phyloP scores from a whole-genome alignment of 2,888 invertebrate genomes.

The Autographa pulchrina region DNA sequence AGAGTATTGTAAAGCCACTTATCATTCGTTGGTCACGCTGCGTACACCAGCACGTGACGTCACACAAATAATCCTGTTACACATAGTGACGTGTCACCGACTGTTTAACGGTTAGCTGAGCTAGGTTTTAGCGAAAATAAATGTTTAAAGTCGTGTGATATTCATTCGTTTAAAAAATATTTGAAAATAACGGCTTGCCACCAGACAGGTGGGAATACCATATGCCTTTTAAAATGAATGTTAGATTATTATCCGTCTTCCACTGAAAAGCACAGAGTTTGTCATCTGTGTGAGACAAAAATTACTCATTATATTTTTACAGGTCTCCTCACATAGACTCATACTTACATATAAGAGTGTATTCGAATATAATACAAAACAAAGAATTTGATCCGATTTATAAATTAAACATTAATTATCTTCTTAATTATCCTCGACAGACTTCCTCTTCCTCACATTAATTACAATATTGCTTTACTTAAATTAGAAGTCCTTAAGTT shows the following conservation, averaged over 20 bases:
- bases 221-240: too few species aligned
- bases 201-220: too few species aligned
- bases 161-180: neutral
- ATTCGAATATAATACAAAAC: neutral
- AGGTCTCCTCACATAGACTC: too few species aligned
- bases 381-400: neutral
- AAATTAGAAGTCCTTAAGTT: conserved; percentile 30
- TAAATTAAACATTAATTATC: neutral
- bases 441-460: conserved; percentile 20
- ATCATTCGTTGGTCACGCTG: neutral
- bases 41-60: neutral
- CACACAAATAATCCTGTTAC: neutral
- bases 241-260: too few species aligned
- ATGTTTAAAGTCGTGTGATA: neutral
- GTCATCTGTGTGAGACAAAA: too few species aligned
- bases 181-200: neutral
- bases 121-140: neutral
- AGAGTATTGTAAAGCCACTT: neutral
- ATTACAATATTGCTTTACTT: conserved; percentile 35
- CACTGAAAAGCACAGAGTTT: too few species aligned
- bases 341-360: neutral
- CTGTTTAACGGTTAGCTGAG: neutral
- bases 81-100: neutral
- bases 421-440: neutral
- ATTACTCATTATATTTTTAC: too few species aligned